Evolutionary conservation across 2,888 invertebrate genomes (phyloP), one percentile per base, ranked within the genome.

Genomic region (Tetragnatha montana): DNA sequence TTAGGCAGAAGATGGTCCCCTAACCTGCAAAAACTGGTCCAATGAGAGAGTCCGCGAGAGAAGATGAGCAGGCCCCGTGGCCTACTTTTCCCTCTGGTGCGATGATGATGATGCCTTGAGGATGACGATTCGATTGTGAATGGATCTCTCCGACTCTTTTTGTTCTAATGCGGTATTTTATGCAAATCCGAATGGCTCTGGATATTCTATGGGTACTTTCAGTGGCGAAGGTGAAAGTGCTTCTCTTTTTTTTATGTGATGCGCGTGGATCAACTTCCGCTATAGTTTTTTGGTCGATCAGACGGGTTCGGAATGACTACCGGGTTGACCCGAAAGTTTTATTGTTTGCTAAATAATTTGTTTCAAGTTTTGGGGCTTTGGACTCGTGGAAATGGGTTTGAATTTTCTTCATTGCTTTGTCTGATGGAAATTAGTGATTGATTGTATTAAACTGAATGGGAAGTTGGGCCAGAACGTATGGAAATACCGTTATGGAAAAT

Each of bases 21-120:
- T 84, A 84, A 89, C 84, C 88, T 84, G 69, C 47, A 81, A 80
- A 60, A 84, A 75, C 75, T 84, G 75, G 88, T 84, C 88, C 88
- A 89, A 89, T 89, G 68, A 83, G 51, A 70, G 75, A 22, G 51
- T 12, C 69, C 76, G 73, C 51, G 60, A 84, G 74, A 60, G 68
- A 83, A 75, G 84, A 84, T 81, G 88, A 84, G 80, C 79, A 80
- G 51, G 82, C 80, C 80, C 21, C 22, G 80, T 86, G 84, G 68
- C 84, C 88, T 84, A 81, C 84, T 75, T 83, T 88, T 71, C 68
- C 50, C 22, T 75, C n/a, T 4, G 35, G 4, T 35, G n/a, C n/a
- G 35, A 35, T 35, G 35, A 35, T 35, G 35, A 35, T 35, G 14
- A 17, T 49, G 84, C 80, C 80, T 81, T 73, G 82, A 73, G 84